Conservation (phyloP, 2,797 vertebrate species). For the Clarias pachynema region DNA sequence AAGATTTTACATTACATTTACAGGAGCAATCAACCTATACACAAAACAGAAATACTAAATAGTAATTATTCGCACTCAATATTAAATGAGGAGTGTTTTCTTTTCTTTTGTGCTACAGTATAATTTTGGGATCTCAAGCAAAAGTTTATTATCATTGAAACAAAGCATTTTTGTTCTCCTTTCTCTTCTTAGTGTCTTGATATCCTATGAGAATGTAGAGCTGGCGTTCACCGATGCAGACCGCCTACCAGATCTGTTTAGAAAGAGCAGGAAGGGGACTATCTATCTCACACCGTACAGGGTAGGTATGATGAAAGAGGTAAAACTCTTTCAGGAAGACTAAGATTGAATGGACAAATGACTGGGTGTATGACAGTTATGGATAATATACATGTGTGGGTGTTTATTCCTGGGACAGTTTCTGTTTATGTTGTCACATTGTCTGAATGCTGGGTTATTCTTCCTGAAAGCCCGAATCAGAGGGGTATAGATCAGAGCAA, state of each 20-base stretch:
- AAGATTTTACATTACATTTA: not conserved
- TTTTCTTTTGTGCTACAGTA: not conserved
- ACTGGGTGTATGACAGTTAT: not conserved
- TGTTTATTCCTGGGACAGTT: not conserved
- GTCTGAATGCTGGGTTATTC: not conserved
- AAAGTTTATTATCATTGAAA: not conserved
- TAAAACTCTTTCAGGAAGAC: no score
- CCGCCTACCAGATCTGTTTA: constrained; percentile 87
- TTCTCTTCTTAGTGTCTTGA: constrained; percentile 79
- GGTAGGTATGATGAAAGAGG: constrained; percentile 73
- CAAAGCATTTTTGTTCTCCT: not conserved
- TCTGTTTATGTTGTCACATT: not conserved
- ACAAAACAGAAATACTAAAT: not conserved
- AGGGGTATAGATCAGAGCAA: not conserved
- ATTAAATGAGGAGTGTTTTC: not conserved
- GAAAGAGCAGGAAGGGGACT: constrained; percentile 92
- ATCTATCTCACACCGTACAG: constrained; percentile 92
- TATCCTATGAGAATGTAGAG: constrained; percentile 93
- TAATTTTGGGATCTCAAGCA: not conserved
- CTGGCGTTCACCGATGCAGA: constrained; percentile 88
- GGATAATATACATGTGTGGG: no score
- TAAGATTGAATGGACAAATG: not conserved
- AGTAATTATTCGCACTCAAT: not conserved
- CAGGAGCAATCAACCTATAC: not conserved
- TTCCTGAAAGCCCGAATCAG: not conserved